phyloP scores from a whole-genome alignment of 2,113 vertebrate species.

The Gadus macrocephalus region DNA sequence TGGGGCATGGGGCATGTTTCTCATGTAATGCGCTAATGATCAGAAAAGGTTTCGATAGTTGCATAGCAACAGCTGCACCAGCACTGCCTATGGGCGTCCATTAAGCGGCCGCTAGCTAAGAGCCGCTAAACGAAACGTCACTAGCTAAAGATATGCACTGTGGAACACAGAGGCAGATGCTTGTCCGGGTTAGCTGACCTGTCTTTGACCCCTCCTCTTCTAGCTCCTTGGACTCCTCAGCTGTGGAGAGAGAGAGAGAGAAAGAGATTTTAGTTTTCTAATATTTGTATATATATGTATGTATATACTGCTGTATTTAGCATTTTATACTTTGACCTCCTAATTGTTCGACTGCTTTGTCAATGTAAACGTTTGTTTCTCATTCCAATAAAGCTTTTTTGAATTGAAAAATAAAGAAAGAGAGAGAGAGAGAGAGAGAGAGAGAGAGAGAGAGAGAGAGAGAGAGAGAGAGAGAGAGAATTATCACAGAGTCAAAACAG shows the following conservation, averaged over 20 bases:
- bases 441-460: conserved; percentile 55
- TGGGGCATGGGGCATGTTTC: neutral
- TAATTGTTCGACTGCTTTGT: too few relatives aligned
- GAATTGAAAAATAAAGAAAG: too few relatives aligned
- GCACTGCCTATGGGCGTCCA: too few relatives aligned
- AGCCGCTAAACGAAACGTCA: too few relatives aligned
- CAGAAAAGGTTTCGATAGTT: neutral
- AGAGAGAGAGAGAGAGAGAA: conserved; percentile 1
- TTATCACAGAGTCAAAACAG: conserved; percentile 41
- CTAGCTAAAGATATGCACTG: conserved; percentile 1
- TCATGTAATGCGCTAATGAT: neutral
- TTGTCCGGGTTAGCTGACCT: conserved; percentile 71
- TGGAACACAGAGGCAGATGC: conserved; percentile 11
- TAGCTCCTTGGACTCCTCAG: conserved; percentile 79
- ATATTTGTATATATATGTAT: too few relatives aligned
- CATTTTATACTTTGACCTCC: too few relatives aligned
- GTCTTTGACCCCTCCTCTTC: conserved; percentile 84
- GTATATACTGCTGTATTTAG: too few relatives aligned
- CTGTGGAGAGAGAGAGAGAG: conserved; percentile 63
- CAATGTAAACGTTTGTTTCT: too few relatives aligned
- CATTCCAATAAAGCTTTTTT: too few relatives aligned
- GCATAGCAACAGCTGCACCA: neutral
- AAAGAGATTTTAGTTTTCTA: too few relatives aligned
- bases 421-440: conserved; percentile 48
- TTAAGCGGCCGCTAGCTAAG: too few relatives aligned